These are phyloP conservation scores for Synchiropus splendidus DNA, from an alignment of 2,113 vertebrate genomes.

Conservation along the genomic window DNA sequence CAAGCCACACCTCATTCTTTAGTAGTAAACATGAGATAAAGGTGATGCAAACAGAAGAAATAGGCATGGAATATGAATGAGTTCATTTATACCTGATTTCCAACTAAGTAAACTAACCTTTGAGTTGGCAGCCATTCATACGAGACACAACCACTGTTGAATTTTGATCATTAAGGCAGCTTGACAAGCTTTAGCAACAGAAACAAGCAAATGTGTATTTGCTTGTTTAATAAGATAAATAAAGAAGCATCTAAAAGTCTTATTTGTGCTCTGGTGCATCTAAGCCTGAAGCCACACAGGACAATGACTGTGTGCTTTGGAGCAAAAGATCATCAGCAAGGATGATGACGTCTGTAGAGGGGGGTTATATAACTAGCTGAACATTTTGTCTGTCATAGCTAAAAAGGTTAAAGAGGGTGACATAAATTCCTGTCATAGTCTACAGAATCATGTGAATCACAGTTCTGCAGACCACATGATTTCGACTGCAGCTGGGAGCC, in stretches of 20 bases:
- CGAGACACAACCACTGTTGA: no score
- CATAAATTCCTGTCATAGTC: constrained; percentile 59
- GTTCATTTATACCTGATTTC: no score
- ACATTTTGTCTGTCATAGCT: constrained; percentile 64
- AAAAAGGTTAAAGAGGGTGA: constrained; percentile 56
- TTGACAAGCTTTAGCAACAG: no score
- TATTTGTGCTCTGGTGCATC: constrained; percentile 31
- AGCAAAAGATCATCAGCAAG: constrained; percentile 47
- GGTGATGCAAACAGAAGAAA: no score
- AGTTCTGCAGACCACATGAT: constrained; percentile 25
- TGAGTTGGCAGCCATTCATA: not conserved
- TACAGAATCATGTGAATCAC: constrained; percentile 54
- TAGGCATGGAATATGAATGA: no score
- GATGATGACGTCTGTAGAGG: constrained; percentile 47
- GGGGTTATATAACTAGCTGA: constrained; percentile 67
- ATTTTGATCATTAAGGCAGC: no score
- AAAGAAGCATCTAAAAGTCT: constrained; percentile 32
- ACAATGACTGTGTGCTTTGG: constrained; percentile 43
- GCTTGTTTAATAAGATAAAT: constrained; percentile 4
- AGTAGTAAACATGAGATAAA: not conserved
- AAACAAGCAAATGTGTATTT: no score
- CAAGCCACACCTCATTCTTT: constrained; percentile 30
- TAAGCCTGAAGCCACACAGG: constrained; percentile 30
- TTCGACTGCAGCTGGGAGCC: constrained; percentile 8
- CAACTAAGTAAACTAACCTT: not conserved